These are phyloP conservation scores for Diacarnus erythraeanus DNA, from an alignment of 37 sponge, comb jelly and placozoan genomes.

Conservation along the genomic window DNA sequence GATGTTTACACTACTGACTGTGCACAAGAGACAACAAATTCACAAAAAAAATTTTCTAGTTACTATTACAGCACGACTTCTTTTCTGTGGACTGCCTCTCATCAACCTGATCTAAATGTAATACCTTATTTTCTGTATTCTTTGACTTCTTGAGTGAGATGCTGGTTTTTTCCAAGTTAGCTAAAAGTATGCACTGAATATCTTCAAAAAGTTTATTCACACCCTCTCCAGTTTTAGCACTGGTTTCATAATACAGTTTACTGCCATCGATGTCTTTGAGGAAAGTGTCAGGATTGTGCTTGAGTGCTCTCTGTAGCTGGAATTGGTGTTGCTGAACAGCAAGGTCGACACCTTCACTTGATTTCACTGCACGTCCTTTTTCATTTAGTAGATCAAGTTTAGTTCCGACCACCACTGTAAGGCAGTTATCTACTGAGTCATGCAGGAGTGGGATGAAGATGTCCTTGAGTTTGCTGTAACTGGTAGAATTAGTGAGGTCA, in stretches of 20 bases:
- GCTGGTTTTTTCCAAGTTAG: constrained; percentile 25
- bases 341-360: constrained; percentile 39
- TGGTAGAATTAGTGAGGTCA: constrained; percentile 65
- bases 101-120: not conserved
- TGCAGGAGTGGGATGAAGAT: constrained; percentile 75
- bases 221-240: constrained; percentile 74
- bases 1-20: too few relatives aligned
- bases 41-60: not conserved
- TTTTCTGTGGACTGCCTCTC: too few relatives aligned
- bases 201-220: constrained; percentile 73
- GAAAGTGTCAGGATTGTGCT: constrained; percentile 20
- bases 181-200: constrained; percentile 54
- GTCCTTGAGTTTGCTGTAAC: constrained; percentile 51
- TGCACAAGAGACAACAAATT: not conserved
- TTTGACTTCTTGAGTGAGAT: not conserved
- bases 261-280: constrained; percentile 39
- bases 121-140: not conserved
- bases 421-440: constrained; percentile 63
- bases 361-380: constrained; percentile 30
- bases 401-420: constrained; percentile 77
- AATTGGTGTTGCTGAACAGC: constrained; percentile 45
- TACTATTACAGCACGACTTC: constrained; percentile 6
- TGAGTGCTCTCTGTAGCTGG: constrained; percentile 58
- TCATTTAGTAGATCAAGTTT: constrained; percentile 63
- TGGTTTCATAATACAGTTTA: constrained; percentile 77